Conservation (phyloP, 2,113 vertebrate species). For the Sylvietta virens region DNA sequence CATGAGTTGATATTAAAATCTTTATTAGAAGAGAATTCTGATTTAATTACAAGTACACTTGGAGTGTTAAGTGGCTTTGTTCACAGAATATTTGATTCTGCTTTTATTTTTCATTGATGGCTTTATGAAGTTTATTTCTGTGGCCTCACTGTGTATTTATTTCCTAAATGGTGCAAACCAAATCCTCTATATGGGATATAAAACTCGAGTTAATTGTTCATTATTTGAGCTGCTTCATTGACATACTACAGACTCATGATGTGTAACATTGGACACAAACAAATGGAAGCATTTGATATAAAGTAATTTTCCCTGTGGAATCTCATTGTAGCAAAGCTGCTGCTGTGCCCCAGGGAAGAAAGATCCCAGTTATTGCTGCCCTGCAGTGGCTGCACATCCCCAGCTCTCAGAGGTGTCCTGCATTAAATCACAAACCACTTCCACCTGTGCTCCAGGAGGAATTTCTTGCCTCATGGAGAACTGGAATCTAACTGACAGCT, state of each 20-base stretch:
- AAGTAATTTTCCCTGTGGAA: not conserved
- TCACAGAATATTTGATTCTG: not conserved
- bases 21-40: not conserved
- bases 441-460: not conserved
- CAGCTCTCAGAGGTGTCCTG: not conserved
- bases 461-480: not conserved
- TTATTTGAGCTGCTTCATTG: not conserved
- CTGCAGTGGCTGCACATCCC: not conserved
- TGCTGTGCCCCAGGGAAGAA: not conserved
- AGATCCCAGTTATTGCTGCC: not conserved
- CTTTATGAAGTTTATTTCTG: not conserved
- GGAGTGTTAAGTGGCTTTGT: not conserved
- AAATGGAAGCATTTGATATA: not conserved
- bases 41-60: not conserved
- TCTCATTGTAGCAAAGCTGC: not conserved
- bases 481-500: not conserved
- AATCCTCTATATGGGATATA: not conserved
- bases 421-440: not conserved
- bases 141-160: not conserved
- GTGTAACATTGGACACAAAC: not conserved
- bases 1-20: not conserved
- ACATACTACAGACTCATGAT: too few species aligned
- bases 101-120: not conserved
- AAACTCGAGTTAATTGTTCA: not conserved
- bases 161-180: not conserved